phyloP scores from a whole-genome alignment of 2,113 vertebrate species.

The Diadophis punctatus region DNA sequence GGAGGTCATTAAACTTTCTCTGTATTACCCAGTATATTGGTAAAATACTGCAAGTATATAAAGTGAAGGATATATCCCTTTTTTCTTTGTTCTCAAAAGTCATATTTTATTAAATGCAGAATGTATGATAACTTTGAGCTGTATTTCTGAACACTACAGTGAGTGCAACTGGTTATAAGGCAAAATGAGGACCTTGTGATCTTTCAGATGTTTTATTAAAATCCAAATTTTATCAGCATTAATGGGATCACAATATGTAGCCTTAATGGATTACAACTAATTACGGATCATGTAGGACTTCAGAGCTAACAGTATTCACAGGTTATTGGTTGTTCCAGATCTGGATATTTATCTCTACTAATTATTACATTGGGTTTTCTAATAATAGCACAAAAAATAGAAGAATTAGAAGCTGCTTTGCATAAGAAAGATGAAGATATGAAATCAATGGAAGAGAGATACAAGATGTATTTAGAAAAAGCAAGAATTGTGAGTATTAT shows the following conservation, averaged over 20 bases:
- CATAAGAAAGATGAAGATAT: constrained; percentile 98
- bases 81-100: not conserved
- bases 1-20: not conserved
- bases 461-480: constrained; percentile 98
- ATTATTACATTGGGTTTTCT: not conserved
- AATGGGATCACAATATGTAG: not conserved
- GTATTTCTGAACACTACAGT: not conserved
- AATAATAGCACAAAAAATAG: constrained; percentile 81
- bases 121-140: not conserved
- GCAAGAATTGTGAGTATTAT: constrained; percentile 86
- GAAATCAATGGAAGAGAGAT: constrained; percentile 97
- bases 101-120: not conserved
- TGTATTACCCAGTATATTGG: not conserved
- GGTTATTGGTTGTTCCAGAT: not conserved
- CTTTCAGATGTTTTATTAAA: not conserved
- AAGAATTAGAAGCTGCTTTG: constrained; percentile 87
- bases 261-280: not conserved
- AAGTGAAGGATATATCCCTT: not conserved
- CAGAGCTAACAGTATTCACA: not conserved
- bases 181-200: not conserved
- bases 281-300: not conserved
- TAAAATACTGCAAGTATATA: not conserved
- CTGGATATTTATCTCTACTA: not conserved
- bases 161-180: not conserved
- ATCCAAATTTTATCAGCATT: not conserved